Conservation (phyloP, 92 coral and sea anemone genomes). For the Epizoanthus illoricatus region DNA sequence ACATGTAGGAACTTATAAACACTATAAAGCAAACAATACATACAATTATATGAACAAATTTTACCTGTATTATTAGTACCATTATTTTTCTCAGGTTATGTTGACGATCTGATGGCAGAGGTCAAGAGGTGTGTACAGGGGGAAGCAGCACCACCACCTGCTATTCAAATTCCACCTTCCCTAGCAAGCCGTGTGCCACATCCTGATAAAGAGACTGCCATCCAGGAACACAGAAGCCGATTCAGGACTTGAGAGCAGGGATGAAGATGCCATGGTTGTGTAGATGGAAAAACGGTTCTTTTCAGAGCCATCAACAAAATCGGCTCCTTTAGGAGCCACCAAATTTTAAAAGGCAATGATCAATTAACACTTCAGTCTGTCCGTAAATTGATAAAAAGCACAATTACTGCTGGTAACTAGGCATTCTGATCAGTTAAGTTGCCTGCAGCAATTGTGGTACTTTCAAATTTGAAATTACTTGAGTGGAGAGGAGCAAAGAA, state of each 20-base stretch:
- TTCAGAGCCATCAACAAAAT: slow-evolving; percentile 29
- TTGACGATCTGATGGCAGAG: slow-evolving; percentile 5
- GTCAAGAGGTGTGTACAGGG: neutral
- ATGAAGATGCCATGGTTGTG: no score
- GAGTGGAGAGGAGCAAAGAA: no score
- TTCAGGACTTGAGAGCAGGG: no score
- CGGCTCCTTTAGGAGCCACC: slow-evolving; percentile 80
- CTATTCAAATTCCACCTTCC: neutral
- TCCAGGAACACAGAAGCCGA: no score
- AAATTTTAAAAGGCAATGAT: slow-evolving; percentile 12
- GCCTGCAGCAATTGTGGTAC: no score
- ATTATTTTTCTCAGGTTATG: neutral
- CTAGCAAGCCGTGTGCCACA: neutral
- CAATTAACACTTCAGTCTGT: no score
- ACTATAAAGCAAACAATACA: slow-evolving; percentile 25
- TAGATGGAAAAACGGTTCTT: no score
- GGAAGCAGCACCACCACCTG: slow-evolving; percentile 3
- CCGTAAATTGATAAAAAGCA: no score
- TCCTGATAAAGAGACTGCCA: neutral
- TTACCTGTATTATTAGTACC: slow-evolving; percentile 7
- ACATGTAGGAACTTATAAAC: neutral
- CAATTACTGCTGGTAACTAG: no score
- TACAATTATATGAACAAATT: slow-evolving; percentile 15
- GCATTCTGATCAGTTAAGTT: no score
- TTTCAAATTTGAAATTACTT: no score